phyloP scores from a whole-genome alignment of 1,140 invertebrate genomes.

The Uloborus diversus region DNA sequence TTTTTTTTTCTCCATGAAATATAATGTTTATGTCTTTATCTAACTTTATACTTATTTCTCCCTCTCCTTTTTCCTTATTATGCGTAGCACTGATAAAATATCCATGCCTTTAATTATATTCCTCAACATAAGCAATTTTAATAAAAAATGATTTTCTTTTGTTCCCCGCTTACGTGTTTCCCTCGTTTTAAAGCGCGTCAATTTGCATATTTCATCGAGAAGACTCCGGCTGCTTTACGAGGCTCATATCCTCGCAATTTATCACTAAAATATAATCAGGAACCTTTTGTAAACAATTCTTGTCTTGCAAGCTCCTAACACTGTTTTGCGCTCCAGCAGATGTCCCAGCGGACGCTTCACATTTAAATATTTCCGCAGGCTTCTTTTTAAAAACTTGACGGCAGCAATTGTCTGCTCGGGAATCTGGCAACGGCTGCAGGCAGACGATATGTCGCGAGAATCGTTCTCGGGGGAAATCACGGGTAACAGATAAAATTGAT shows the following conservation, averaged over 20 bases:
- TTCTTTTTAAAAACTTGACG: background rate
- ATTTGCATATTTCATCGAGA: constrained; percentile 14
- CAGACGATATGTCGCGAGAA: constrained; percentile 34
- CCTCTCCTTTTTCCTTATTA: too few relatives aligned
- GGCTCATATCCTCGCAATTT: constrained; percentile 31
- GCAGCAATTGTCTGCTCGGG: constrained; percentile 61
- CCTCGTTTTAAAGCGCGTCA: constrained; percentile 20
- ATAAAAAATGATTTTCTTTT: constrained; percentile 5
- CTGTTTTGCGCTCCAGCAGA: constrained; percentile 2
- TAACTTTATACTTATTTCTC: too few relatives aligned
- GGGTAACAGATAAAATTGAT: constrained; percentile 51
- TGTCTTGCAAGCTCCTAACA: constrained; percentile 23
- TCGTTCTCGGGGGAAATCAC: constrained; percentile 42
- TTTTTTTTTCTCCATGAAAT: too few relatives aligned
- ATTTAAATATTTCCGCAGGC: constrained; percentile 17
- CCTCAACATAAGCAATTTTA: constrained; percentile 39
- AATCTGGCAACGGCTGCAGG: constrained; percentile 73
- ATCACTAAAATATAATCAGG: constrained; percentile 40
- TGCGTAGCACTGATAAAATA: too few relatives aligned
- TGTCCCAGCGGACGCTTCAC: background rate
- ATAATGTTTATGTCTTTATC: too few relatives aligned
- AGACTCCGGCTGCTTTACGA: background rate
- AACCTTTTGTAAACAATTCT: constrained; percentile 10
- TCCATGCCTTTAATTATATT: background rate
- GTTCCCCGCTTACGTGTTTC: constrained; percentile 14